These are phyloP conservation scores for Drosophila serrata DNA, from an alignment of 1,140 invertebrate genomes.

Conservation along the genomic window DNA sequence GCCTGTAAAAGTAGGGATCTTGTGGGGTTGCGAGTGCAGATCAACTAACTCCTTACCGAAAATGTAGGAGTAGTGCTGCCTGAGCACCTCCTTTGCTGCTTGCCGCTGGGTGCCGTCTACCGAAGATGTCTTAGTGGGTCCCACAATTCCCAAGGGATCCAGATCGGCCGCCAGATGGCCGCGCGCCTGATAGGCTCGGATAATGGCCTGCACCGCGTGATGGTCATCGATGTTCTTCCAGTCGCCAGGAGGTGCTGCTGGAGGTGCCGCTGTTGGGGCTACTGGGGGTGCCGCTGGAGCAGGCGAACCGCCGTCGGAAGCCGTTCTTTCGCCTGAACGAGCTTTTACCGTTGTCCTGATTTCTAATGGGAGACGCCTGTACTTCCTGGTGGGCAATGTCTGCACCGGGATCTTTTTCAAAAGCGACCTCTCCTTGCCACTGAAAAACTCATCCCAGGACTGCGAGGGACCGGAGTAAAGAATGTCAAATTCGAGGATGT, in stretches of 20 bases:
- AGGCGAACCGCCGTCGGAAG: neutral
- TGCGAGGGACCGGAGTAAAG: neutral
- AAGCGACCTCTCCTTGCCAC: slow-evolving; percentile 11
- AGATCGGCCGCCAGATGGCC: slow-evolving; percentile 97
- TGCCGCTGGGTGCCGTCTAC: slow-evolving; percentile 85
- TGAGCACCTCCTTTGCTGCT: slow-evolving; percentile 77
- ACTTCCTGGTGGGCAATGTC: neutral
- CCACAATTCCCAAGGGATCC: slow-evolving; percentile 94
- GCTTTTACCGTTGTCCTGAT: neutral
- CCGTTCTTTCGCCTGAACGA: neutral
- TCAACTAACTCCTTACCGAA: slow-evolving; percentile 47
- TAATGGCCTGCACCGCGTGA: slow-evolving; percentile 98
- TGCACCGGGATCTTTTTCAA: neutral
- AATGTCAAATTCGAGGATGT: too few relatives aligned
- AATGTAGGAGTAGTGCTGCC: slow-evolving; percentile 63
- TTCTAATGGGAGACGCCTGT: neutral
- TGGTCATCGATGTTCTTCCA: slow-evolving; percentile 98
- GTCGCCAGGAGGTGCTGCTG: slow-evolving; percentile 82
- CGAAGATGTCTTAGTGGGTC: slow-evolving; percentile 20
- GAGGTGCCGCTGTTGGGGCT: neutral
- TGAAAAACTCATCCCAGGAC: slow-evolving; percentile 57
- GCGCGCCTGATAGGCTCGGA: slow-evolving; percentile 97
- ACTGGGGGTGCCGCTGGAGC: neutral
- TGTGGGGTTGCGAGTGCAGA: neutral
- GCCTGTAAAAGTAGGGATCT: slow-evolving; percentile 21